These are phyloP conservation scores for Dendroctonus ponderosae DNA, from an alignment of 1,140 invertebrate species.

Conservation along the genomic window DNA sequence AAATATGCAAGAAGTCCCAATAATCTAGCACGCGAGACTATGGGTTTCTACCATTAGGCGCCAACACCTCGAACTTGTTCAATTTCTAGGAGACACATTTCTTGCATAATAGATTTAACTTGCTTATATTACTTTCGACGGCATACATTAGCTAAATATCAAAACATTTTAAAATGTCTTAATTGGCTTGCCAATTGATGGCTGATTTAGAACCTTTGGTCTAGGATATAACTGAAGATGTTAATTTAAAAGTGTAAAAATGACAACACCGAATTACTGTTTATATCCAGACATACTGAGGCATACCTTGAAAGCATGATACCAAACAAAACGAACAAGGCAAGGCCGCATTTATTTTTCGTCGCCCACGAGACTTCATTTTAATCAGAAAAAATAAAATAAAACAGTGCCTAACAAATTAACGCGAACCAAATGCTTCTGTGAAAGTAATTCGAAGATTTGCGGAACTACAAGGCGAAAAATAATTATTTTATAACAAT, in stretches of 20 bases:
- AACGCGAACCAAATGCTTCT: constrained; percentile 8
- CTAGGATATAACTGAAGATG: too few relatives aligned
- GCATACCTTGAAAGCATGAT: too few relatives aligned
- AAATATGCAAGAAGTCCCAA: constrained; percentile 23
- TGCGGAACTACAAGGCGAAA: neutral
- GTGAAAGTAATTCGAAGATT: constrained; percentile 1
- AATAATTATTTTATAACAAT: constrained; percentile 26
- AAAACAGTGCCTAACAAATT: constrained; percentile 16
- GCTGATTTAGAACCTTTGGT: too few relatives aligned
- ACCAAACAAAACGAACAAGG: neutral
- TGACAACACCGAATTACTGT: too few relatives aligned
- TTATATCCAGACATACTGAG: too few relatives aligned
- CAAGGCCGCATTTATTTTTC: constrained; percentile 5
- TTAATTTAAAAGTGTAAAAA: too few relatives aligned
- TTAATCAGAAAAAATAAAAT: constrained; percentile 7
- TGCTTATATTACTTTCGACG: too few relatives aligned
- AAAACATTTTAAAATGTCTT: too few relatives aligned
- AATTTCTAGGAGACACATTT: constrained; percentile 19
- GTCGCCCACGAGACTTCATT: constrained; percentile 17
- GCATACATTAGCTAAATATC: too few relatives aligned
- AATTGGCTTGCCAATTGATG: too few relatives aligned
- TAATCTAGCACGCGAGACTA: constrained; percentile 19
- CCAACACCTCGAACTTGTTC: constrained; percentile 20
- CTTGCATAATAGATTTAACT: constrained; percentile 8
- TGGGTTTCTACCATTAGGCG: constrained; percentile 22